Evolutionary conservation across 2,888 invertebrate genomes (phyloP).

Genomic region (Nemoura dubitans): DNA sequence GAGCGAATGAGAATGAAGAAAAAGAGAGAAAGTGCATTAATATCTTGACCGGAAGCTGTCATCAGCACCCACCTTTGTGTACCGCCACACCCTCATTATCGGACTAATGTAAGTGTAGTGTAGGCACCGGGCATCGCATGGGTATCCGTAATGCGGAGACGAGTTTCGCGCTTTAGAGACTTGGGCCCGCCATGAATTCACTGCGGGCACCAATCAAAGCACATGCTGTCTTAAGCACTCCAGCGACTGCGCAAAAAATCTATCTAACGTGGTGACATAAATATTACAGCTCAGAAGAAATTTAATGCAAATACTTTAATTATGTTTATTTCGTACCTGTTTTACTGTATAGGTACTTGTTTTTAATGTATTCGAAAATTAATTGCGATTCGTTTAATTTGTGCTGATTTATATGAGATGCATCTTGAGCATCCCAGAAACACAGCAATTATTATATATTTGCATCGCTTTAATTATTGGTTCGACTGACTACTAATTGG

Average conservation of each 20-base stretch:
- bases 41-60: slow-evolving; percentile 30
- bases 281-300: neutral
- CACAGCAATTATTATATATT: neutral
- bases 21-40: slow-evolving; percentile 33
- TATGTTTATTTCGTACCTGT: neutral
- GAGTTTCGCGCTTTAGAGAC: too few relatives aligned
- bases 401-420: slow-evolving; percentile 4
- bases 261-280: neutral
- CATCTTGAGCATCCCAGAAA: neutral
- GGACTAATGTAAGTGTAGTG: neutral
- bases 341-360: neutral
- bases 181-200: neutral
- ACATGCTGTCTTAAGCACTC: neutral
- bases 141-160: too few relatives aligned
- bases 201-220: neutral
- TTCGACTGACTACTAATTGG: neutral
- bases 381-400: neutral
- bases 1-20: neutral
- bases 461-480: neutral
- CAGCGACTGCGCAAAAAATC: neutral
- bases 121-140: too few relatives aligned
- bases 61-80: slow-evolving; percentile 13
- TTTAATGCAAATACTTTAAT: neutral
- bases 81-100: slow-evolving; percentile 1
- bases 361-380: neutral